Evolutionary conservation across 1,140 invertebrate genomes (phyloP).

Genomic region (Spodoptera litura): DNA sequence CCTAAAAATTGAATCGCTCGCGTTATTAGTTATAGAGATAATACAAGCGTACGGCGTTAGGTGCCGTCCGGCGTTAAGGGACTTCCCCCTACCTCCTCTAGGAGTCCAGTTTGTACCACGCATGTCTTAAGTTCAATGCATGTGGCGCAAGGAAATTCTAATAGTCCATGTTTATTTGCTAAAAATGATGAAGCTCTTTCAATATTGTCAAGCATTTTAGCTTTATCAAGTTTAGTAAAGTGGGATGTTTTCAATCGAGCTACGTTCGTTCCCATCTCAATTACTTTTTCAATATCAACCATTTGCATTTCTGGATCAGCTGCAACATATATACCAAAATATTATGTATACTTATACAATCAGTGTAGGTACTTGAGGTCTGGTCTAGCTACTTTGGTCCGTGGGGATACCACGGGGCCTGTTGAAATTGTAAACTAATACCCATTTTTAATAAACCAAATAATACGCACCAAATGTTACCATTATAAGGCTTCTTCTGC

Average conservation of each 20-base stretch:
- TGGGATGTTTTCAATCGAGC: constrained; percentile 62
- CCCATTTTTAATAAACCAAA: too few relatives aligned
- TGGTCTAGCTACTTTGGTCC: too few relatives aligned
- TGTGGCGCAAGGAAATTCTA: constrained; percentile 67
- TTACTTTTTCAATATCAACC: constrained; percentile 68
- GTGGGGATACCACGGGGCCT: too few relatives aligned
- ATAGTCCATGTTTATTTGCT: constrained; percentile 61
- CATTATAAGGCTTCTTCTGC: too few relatives aligned
- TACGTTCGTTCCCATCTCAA: constrained; percentile 72
- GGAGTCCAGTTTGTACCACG: constrained; percentile 68
- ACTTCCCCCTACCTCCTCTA: constrained; percentile 65
- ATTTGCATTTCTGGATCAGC: constrained; percentile 61
- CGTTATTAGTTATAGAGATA: too few relatives aligned
- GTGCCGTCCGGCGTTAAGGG: too few relatives aligned
- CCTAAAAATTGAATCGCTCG: too few relatives aligned
- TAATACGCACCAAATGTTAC: too few relatives aligned
- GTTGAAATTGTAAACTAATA: too few relatives aligned
- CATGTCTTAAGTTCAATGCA: constrained; percentile 69
- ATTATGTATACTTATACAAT: too few relatives aligned
- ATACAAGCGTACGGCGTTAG: too few relatives aligned
- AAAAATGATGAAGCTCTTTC: constrained; percentile 61
- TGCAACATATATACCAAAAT: constrained; percentile 24
- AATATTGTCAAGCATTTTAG: constrained; percentile 61
- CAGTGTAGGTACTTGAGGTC: too few relatives aligned
- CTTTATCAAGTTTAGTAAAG: constrained; percentile 61